Conservation (phyloP, 2,888 invertebrate genomes). For the Monopis laevigella region DNA sequence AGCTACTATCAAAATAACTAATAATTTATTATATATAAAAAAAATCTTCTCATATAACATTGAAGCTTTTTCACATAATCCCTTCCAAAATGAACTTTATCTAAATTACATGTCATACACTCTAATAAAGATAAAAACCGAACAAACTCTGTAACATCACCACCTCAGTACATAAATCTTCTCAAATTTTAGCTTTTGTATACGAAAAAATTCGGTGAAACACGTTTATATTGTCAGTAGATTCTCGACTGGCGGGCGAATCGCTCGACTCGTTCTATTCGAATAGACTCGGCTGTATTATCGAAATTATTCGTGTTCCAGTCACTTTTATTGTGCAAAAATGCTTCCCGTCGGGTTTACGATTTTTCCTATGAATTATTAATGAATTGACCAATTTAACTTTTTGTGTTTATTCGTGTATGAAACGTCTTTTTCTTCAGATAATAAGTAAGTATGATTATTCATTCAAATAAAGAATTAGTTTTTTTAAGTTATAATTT, state of each 20-base stretch:
- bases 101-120: background rate
- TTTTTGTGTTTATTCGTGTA: background rate
- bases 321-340: background rate
- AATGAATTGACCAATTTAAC: background rate
- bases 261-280: slow-evolving; percentile 1
- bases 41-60: no score
- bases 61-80: background rate
- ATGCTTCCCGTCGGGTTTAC: no score
- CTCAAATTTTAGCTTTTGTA: background rate
- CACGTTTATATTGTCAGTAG: slow-evolving; percentile 2
- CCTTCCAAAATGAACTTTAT: background rate
- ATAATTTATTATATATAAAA: no score
- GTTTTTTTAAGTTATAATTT: background rate
- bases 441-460: background rate
- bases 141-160: background rate
- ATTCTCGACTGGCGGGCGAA: background rate
- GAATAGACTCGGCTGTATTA: background rate
- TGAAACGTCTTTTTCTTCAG: background rate
- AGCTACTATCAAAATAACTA: no score
- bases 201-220: slow-evolving; percentile 1
- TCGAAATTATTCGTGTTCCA: background rate
- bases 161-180: background rate
- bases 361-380: background rate
- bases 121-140: background rate
- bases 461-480: background rate